Conservation (phyloP, 2,797 vertebrate genomes). For the Phaenicophaeus curvirostris region DNA sequence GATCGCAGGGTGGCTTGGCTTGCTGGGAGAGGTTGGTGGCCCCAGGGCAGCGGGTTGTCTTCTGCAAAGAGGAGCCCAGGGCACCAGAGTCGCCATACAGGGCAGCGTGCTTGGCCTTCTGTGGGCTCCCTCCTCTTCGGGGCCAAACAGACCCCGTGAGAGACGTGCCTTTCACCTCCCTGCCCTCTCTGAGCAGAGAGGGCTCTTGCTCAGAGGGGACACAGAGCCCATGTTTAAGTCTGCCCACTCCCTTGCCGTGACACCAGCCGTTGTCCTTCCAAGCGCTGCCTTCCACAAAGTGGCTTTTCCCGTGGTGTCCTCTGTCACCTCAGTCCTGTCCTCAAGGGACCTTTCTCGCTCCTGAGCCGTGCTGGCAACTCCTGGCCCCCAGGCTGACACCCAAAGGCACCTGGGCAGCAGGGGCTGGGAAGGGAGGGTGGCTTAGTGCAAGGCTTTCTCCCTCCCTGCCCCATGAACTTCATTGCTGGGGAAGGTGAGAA, state of each 20-base stretch:
- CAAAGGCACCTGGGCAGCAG: neutral
- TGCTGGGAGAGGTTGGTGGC: neutral
- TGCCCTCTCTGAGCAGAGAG: neutral
- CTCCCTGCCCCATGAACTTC: neutral
- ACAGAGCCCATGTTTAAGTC: accelerated
- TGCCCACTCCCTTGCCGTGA: accelerated
- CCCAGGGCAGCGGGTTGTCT: neutral
- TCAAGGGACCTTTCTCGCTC: conserved; percentile 16
- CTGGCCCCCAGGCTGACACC: neutral
- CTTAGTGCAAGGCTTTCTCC: neutral
- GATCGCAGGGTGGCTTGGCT: neutral
- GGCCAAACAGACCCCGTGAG: neutral
- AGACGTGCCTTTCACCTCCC: accelerated
- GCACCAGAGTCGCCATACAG: accelerated
- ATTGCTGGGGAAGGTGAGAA: neutral
- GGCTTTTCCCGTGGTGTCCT: neutral
- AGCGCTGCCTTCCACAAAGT: neutral
- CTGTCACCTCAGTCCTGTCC: conserved; percentile 7
- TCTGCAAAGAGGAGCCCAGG: neutral
- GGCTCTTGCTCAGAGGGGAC: neutral
- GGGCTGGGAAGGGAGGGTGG: neutral
- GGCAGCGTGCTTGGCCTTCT: neutral
- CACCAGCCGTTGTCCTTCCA: neutral
- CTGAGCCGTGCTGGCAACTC: neutral
- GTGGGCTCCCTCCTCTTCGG: neutral